Percentiles rank a stretch among this genome's conserved stretches.
Evolutionary conservation across 2,888 invertebrate species (phyloP).

Genomic region (Rambutsinella grinnellia): DNA sequence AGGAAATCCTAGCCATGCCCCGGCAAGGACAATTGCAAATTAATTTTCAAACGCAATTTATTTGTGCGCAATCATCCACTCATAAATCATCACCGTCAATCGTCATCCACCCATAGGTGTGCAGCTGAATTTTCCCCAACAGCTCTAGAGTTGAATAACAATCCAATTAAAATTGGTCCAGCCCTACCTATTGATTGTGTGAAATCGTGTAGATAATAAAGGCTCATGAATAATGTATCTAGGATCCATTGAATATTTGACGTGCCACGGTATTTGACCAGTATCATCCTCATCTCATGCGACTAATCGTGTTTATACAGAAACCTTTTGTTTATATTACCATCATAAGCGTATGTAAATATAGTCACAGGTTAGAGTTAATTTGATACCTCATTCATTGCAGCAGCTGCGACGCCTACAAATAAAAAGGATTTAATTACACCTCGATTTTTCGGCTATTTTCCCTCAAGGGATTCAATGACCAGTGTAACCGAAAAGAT

Average conservation of each 20-base stretch:
- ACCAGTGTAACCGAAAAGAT: neutral
- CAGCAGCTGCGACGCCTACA: neutral
- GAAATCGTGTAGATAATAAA: constrained; percentile 2
- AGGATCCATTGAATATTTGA: neutral
- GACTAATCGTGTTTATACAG: neutral
- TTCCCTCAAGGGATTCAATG: neutral
- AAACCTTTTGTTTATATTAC: too few species aligned
- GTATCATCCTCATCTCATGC: neutral
- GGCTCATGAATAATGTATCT: constrained; percentile 41
- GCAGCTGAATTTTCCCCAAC: too few species aligned
- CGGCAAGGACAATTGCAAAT: too few species aligned
- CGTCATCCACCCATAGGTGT: too few species aligned
- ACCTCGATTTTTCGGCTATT: neutral
- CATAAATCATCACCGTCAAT: too few species aligned
- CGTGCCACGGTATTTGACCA: neutral
- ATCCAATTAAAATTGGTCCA: constrained; percentile 26
- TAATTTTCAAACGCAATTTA: too few species aligned
- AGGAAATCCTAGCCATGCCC: too few species aligned
- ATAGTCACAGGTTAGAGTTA: too few species aligned
- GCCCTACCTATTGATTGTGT: neutral
- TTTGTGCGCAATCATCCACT: too few species aligned
- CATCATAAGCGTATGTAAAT: too few species aligned
- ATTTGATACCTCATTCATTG: neutral
- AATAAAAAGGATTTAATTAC: neutral
- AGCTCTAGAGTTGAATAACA: neutral